phyloP scores from a whole-genome alignment of 1,140 invertebrate species.

The Phortica variegata region DNA sequence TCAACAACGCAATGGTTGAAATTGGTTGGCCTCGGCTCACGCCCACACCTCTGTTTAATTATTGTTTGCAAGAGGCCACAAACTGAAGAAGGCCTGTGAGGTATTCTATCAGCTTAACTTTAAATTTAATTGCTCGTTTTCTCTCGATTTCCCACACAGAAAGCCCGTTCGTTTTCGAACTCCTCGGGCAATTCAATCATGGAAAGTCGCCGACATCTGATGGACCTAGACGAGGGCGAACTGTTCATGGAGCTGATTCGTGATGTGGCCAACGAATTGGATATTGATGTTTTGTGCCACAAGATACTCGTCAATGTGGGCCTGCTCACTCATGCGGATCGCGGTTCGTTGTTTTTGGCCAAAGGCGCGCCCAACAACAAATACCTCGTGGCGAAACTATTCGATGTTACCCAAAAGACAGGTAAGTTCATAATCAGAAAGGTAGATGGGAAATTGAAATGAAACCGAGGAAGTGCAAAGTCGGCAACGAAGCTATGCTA shows the following conservation, averaged over 20 bases:
- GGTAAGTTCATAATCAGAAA: conserved; percentile 58
- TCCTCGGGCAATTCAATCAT: conserved; percentile 56
- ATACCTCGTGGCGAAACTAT: conserved; percentile 86
- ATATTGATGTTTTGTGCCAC: conserved; percentile 89
- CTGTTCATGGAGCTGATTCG: conserved; percentile 91
- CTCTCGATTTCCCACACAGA: conserved; percentile 38
- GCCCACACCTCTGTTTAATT: background rate
- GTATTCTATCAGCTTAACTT: conserved; percentile 38
- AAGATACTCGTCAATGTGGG: conserved; percentile 92
- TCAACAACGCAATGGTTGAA: background rate
- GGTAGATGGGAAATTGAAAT: conserved; percentile 9
- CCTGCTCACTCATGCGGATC: conserved; percentile 80
- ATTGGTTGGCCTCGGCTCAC: conserved; percentile 1
- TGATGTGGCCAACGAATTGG: conserved; percentile 89
- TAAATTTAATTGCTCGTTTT: conserved; percentile 27
- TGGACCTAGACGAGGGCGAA: conserved; percentile 74
- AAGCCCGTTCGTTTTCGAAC: conserved; percentile 60
- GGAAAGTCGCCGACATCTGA: conserved; percentile 61
- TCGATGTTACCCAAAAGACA: conserved; percentile 87
- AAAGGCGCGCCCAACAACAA: conserved; percentile 73
- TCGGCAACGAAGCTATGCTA: too few relatives aligned
- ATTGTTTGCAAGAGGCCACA: background rate
- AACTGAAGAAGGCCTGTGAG: too few relatives aligned
- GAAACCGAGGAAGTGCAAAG: background rate
- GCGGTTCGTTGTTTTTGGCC: conserved; percentile 84